These are phyloP conservation scores for Apamea epomidion DNA, from an alignment of 2,888 invertebrate genomes.

Conservation along the genomic window DNA sequence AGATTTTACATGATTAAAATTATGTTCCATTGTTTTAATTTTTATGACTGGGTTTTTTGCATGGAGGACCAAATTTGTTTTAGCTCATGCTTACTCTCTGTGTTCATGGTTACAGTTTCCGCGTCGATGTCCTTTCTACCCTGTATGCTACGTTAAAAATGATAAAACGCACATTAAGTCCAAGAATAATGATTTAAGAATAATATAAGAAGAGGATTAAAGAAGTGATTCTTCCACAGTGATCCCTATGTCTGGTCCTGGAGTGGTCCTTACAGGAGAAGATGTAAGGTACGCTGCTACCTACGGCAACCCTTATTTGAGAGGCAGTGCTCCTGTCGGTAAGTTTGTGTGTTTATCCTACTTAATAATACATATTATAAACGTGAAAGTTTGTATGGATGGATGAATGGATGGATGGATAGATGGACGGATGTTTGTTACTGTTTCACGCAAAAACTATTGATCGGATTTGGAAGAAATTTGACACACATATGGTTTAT, in stretches of 20 bases:
- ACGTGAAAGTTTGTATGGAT: too few species aligned
- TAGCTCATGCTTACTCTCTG: neutral
- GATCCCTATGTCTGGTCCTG: slow-evolving; percentile 84
- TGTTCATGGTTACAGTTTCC: too few species aligned
- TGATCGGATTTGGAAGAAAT: too few species aligned
- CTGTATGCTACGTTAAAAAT: too few species aligned
- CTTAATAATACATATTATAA: too few species aligned
- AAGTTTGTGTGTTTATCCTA: slow-evolving; percentile 70
- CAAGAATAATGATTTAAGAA: neutral
- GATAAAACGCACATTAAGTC: too few species aligned
- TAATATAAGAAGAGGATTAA: neutral
- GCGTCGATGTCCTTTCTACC: too few species aligned
- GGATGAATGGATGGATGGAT: too few species aligned
- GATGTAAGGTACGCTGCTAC: slow-evolving; percentile 97
- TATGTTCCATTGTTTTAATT: slow-evolving; percentile 3
- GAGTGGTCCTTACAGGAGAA: slow-evolving; percentile 79
- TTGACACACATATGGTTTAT: too few species aligned
- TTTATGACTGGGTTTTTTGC: neutral
- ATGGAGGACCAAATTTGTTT: neutral
- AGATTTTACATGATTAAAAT: neutral
- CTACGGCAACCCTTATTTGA: slow-evolving; percentile 96
- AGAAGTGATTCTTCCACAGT: slow-evolving; percentile 70
- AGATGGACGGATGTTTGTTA: too few species aligned
- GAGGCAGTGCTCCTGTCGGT: slow-evolving; percentile 92
- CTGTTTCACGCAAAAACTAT: too few species aligned